Conservation (phyloP, 2,797 vertebrate species). For the Melanotaenia nigrans region DNA sequence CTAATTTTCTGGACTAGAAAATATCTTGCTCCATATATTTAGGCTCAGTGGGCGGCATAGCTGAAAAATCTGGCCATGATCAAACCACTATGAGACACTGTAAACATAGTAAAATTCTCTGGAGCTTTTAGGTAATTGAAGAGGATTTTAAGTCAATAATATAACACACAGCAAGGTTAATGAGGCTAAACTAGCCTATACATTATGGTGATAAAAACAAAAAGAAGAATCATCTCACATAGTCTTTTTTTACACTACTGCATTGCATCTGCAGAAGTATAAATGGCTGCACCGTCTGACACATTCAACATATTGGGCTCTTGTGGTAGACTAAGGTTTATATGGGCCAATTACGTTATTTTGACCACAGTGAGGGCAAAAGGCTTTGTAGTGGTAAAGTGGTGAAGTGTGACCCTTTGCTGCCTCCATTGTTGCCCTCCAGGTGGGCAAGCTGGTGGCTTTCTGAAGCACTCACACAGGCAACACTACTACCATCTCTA, state of each 20-base stretch:
- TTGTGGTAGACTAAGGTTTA: slow-evolving; percentile 39
- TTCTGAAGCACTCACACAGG: slow-evolving; percentile 45
- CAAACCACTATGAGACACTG: not conserved
- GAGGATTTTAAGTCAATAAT: slow-evolving; percentile 9
- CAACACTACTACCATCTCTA: slow-evolving; percentile 16
- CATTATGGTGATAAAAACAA: not conserved
- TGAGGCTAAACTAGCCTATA: slow-evolving; percentile 4
- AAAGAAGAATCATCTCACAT: slow-evolving; percentile 17
- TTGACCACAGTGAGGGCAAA: slow-evolving; percentile 47
- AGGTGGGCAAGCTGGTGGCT: slow-evolving; percentile 41
- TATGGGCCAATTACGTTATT: slow-evolving; percentile 65
- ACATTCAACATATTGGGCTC: slow-evolving; percentile 39
- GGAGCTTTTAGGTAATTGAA: slow-evolving; percentile 16
- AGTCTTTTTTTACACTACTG: slow-evolving; percentile 2
- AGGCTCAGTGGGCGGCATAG: not conserved
- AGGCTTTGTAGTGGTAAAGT: slow-evolving; percentile 11
- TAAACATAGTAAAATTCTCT: not conserved
- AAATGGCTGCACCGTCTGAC: slow-evolving; percentile 43
- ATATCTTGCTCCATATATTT: not conserved
- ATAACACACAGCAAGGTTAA: slow-evolving; percentile 8
- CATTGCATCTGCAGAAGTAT: slow-evolving; percentile 20
- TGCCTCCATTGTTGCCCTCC: slow-evolving; percentile 46
- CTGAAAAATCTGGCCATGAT: not conserved
- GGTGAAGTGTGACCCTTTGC: slow-evolving; percentile 39
- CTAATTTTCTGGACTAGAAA: not conserved